These are phyloP conservation scores for Muscicapa comitata DNA, from an alignment of 2,797 vertebrate genomes.

Conservation along the genomic window DNA sequence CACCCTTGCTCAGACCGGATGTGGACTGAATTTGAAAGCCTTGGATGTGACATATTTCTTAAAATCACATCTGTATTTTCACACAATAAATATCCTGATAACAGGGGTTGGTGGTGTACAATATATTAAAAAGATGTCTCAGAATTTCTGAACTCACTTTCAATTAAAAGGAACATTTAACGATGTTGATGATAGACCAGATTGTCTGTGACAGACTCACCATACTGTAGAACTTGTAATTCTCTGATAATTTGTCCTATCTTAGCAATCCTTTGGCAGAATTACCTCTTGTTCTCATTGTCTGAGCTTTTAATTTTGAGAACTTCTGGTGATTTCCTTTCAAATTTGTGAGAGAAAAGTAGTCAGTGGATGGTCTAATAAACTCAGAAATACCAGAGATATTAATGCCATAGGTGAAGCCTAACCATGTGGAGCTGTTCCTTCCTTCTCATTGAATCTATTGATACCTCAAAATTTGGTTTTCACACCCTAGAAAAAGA, in stretches of 20 bases:
- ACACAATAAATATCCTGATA: neutral
- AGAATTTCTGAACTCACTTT: neutral
- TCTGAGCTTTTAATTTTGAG: neutral
- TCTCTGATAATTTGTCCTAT: neutral
- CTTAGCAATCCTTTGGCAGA: neutral
- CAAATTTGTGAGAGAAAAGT: neutral
- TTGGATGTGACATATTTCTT: neutral
- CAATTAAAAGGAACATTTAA: neutral
- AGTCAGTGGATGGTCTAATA: neutral
- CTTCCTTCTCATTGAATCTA: neutral
- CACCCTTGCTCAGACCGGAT: neutral
- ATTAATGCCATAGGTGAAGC: neutral
- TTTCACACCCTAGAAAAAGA: neutral
- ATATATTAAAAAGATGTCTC: neutral
- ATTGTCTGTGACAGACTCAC: neutral
- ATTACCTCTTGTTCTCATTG: neutral
- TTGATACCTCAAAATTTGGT: neutral
- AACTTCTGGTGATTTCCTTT: neutral
- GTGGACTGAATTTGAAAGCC: neutral
- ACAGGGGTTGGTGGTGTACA: neutral
- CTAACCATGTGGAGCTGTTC: neutral
- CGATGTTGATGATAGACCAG: neutral
- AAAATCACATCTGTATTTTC: neutral
- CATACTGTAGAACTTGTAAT: neutral
- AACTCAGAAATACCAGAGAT: neutral